Evolutionary conservation across 2,113 vertebrate species (phyloP), one percentile per base, ranked within the genome.

Genomic region (Eubucco bourcierii): DNA sequence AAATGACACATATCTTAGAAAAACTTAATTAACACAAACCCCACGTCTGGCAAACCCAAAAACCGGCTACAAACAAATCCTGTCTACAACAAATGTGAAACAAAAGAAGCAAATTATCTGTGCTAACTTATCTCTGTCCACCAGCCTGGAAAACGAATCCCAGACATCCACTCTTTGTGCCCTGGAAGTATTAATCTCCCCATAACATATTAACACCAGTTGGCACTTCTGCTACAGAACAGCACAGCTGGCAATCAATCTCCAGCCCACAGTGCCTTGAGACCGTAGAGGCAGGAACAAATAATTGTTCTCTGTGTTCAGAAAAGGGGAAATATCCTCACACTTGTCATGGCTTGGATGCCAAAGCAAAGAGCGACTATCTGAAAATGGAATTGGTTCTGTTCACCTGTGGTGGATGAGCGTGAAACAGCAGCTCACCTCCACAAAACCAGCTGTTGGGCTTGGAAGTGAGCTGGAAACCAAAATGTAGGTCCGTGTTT

Each of bases 171-270:
- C 12, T 74, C 84, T 50, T 73, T 66, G 20, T 70, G 34, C 50
- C 24, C 84, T 95, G 84, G 28, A 84, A 84, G 29, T 34, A 81
- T 90, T 88, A 64, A 91, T 87, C 75, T 96, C 72, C 58, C 41
- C 39, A 9, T 7, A 94, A 75, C 37, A 25, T 59, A 84, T 39
- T 53, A 84, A 59, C 39, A 76, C 4, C 24, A 73, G 21, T 59
- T 74, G 23, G 64, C n/a, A 63, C 21, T 76, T 90, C 44, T 90
- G n/a, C 55, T 70, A 23, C 8, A 55, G 52, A 79, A 76, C 41
- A 83, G 70, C 50, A 55, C 0, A 1, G 31, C 64, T 87, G 81
- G 55, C 10, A 87, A 70, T 79, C 60, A 72, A 50, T 37, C 58
- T 1, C 53, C 65, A 84, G 23, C 21, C 5, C 1, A 50, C 8